Conservation (phyloP, 1,140 invertebrate genomes). For the Apis cerana region DNA sequence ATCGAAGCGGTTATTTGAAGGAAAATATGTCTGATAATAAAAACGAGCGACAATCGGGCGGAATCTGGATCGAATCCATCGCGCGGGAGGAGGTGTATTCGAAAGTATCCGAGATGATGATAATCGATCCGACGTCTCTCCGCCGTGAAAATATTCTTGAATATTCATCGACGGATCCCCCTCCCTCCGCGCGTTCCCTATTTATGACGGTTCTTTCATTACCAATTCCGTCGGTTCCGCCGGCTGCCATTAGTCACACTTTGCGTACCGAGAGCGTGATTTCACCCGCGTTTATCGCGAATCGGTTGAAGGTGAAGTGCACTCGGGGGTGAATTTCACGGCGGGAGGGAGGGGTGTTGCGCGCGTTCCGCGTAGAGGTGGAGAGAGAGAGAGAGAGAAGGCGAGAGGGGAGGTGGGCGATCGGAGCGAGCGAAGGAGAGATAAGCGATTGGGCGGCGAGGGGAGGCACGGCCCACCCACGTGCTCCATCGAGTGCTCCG, state of each 20-base stretch:
- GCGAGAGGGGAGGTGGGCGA: neutral
- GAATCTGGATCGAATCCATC: too few species aligned
- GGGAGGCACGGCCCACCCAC: conserved; percentile 16
- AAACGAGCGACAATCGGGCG: too few species aligned
- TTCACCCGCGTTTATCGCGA: conserved; percentile 61
- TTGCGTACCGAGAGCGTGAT: conserved; percentile 55
- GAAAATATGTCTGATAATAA: too few species aligned
- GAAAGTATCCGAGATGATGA: neutral
- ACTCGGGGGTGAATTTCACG: conserved; percentile 46
- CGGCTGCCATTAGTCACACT: conserved; percentile 60
- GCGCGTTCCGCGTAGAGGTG: conserved; percentile 36
- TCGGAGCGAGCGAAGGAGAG: conserved; percentile 4
- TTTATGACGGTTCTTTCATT: conserved; percentile 58
- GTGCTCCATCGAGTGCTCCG: conserved; percentile 46
- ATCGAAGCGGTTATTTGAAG: too few species aligned
- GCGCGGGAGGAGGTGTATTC: too few species aligned
- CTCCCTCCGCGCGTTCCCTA: conserved; percentile 23
- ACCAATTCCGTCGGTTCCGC: conserved; percentile 61
- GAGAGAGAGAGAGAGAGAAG: neutral
- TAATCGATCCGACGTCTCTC: too few species aligned
- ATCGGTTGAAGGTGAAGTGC: conserved; percentile 54
- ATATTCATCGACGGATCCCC: too few species aligned
- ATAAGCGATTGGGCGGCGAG: neutral
- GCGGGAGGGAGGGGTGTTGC: conserved; percentile 46
- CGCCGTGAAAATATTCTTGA: too few species aligned